phyloP scores from a whole-genome alignment of 2,797 vertebrate species.

The Phylloscopus collybita region DNA sequence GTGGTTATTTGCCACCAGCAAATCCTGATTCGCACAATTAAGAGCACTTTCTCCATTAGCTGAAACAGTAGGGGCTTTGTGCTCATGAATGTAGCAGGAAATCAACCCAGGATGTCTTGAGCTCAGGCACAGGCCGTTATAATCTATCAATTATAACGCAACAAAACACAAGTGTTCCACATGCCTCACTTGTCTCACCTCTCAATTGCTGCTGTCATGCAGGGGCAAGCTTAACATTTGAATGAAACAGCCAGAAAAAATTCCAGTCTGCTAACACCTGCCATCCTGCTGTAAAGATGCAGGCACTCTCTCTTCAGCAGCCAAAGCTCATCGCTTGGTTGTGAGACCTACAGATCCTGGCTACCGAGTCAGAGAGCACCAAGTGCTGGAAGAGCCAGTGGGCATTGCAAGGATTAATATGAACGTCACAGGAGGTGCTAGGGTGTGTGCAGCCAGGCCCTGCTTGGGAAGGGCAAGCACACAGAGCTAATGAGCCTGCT shows the following conservation, averaged over 20 bases:
- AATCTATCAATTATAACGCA: neutral
- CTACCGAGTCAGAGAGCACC: neutral
- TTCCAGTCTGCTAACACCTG: neutral
- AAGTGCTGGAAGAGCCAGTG: neutral
- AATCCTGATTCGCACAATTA: neutral
- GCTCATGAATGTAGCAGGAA: neutral
- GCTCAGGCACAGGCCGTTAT: neutral
- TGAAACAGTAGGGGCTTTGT: conserved; percentile 1
- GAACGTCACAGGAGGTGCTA: neutral
- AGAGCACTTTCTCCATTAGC: neutral
- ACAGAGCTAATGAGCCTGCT: neutral
- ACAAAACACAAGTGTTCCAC: conserved; percentile 1
- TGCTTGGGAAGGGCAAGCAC: neutral
- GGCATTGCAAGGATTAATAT: neutral
- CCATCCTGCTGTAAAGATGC: neutral
- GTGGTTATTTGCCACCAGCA: rapidly evolving
- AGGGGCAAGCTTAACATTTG: neutral
- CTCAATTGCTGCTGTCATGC: neutral
- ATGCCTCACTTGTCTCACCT: neutral
- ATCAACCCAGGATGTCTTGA: neutral
- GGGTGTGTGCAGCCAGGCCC: neutral
- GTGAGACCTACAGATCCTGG: neutral
- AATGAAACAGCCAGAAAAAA: neutral
- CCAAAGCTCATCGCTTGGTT: neutral
- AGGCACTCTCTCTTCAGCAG: neutral